Conservation (phyloP, 2,113 vertebrate genomes). For the Trematomus loennbergii region DNA sequence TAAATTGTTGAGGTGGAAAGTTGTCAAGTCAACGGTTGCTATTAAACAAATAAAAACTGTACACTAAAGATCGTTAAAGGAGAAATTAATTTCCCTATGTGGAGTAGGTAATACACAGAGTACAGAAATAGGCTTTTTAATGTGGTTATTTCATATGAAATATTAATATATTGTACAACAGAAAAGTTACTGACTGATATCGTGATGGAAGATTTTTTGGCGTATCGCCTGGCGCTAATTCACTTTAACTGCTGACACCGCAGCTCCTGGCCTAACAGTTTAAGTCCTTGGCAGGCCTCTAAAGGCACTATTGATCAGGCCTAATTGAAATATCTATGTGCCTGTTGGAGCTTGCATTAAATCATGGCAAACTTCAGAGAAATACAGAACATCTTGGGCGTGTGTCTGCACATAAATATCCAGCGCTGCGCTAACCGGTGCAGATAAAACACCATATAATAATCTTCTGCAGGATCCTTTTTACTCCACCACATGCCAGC, state of each 20-base stretch:
- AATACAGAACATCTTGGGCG: slow-evolving; percentile 44
- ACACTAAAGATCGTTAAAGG: too few species aligned
- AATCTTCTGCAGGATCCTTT: slow-evolving; percentile 22
- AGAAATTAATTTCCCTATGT: too few species aligned
- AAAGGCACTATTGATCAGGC: slow-evolving; percentile 42
- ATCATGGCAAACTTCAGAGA: slow-evolving; percentile 37
- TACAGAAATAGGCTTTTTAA: too few species aligned
- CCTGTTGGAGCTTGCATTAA: slow-evolving; percentile 29
- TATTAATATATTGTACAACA: too few species aligned
- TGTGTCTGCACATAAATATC: slow-evolving; percentile 52
- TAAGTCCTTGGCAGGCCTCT: slow-evolving; percentile 30
- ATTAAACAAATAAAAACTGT: too few species aligned
- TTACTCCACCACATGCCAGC: slow-evolving; percentile 30
- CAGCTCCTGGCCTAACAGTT: slow-evolving; percentile 16
- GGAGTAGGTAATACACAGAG: too few species aligned
- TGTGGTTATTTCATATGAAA: too few species aligned
- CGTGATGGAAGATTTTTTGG: too few species aligned
- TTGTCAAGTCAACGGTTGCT: too few species aligned
- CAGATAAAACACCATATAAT: slow-evolving; percentile 66
- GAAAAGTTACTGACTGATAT: too few species aligned
- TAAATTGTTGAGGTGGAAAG: too few species aligned
- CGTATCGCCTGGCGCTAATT: neutral
- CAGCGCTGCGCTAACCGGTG: slow-evolving; percentile 38
- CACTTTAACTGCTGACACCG: slow-evolving; percentile 43
- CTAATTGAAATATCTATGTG: slow-evolving; percentile 40